Percentiles rank a stretch among this genome's conserved stretches.
Evolutionary conservation across 2,797 vertebrate species (phyloP).

Genomic region (Notoglanidium macrostoma): DNA sequence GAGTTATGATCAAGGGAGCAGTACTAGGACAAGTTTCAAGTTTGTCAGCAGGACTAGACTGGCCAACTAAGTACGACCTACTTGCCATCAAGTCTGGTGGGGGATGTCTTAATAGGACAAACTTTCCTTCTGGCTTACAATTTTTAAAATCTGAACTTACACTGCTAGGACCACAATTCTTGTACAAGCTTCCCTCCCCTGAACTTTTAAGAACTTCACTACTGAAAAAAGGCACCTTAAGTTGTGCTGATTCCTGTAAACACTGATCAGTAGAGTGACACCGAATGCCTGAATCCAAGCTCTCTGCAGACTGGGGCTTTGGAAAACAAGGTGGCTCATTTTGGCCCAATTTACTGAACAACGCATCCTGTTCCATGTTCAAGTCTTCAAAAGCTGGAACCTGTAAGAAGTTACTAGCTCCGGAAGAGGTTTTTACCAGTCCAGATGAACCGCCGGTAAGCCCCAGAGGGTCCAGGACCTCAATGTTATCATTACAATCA

Average conservation of each 20-base stretch:
- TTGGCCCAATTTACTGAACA: constrained; percentile 24
- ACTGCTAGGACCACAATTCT: constrained; percentile 2
- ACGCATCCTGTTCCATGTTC: constrained; percentile 49
- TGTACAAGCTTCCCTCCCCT: background rate
- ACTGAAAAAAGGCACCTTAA: constrained; percentile 42
- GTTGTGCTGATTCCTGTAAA: constrained; percentile 34
- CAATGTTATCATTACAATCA: constrained; percentile 18
- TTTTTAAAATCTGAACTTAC: constrained; percentile 24
- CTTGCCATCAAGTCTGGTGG: constrained; percentile 11
- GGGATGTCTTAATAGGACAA: constrained; percentile 11
- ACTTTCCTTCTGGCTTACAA: constrained; percentile 15
- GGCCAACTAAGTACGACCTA: background rate
- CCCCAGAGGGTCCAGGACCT: background rate
- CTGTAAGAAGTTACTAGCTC: constrained; percentile 45
- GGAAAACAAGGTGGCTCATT: background rate
- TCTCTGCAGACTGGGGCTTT: background rate
- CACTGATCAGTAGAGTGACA: constrained; percentile 7
- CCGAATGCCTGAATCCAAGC: background rate
- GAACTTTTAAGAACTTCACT: constrained; percentile 33
- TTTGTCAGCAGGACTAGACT: constrained; percentile 9
- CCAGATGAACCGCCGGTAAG: background rate
- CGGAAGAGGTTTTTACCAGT: background rate
- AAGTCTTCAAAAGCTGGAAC: constrained; percentile 57
- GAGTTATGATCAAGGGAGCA: constrained; percentile 8
- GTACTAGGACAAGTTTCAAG: background rate